Base-by-base conservation (phyloP, 2,113 vertebrate species). In the Cyphomyrus discorhynchus region DNA sequence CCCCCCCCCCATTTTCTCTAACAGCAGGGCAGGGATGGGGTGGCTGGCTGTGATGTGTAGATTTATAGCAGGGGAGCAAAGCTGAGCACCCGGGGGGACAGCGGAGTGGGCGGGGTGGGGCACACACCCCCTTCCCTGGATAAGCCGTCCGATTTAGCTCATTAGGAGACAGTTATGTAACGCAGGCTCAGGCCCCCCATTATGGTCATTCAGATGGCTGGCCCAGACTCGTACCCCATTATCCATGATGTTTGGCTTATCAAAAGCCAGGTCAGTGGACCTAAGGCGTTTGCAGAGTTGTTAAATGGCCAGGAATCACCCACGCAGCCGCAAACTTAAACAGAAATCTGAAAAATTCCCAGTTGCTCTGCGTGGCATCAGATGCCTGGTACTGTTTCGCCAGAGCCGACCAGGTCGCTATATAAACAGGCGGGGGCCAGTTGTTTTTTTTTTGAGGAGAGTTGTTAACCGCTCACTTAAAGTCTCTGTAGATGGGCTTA, bases 11-110 rank as follows among this genome's bases (percentile, higher is more conserved):
- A 39, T 88, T 35, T 88, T 27, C 88, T 50, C 27, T 77, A n/a
- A 74, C 62, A 35, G 47, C 13, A 19, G 49, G 39, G 27, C 13
- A 13, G 58, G 17, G 27, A 56, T 5, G 70, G 66, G 70, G 17
- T 27, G n/a, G 7, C 9, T 35, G 27, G 47, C 4, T 82, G 88
- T 21, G 46, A 82, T 87, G 90, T 91, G 91, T 80, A 87, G 93
- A 94, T 96, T 95, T 94, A 94, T 94, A 91, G 92, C 90, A 91
- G 91, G 92, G 91, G 93, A 95, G 92, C 87, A 92, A 93, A 31
- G 89, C 50, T 86, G 89, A 89, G 89, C 13, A 58, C 31, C 4
- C 47, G 10, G 52, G 8, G 35, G 52, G 50, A 17, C 15, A 21
- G 84, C 91, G 8, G 49, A 89, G 89, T 91, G 91, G 93, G 93